Percentiles rank a stretch among this genome's conserved stretches.
Evolutionary conservation across 2,888 invertebrate species (phyloP).

Genomic region (Spodoptera littoralis): DNA sequence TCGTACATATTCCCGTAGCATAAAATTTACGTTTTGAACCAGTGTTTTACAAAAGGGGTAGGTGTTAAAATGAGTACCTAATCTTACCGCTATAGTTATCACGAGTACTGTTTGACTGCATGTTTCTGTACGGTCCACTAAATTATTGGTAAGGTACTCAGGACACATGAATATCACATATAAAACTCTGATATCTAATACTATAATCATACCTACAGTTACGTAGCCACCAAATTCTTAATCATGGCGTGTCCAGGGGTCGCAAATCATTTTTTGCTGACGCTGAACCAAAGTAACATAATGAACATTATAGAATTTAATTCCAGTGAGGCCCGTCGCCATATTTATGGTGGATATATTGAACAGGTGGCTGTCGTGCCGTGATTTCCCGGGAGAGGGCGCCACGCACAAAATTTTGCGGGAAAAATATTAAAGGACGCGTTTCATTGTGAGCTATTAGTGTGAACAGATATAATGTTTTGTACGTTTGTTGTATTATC

Average conservation of each 20-base stretch:
- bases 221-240: neutral
- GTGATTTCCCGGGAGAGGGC: slow-evolving; percentile 68
- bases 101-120: too few species aligned
- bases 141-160: too few species aligned
- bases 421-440: slow-evolving; percentile 28
- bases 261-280: slow-evolving; percentile 18
- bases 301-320: slow-evolving; percentile 18
- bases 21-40: too few species aligned
- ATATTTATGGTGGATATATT: slow-evolving; percentile 19
- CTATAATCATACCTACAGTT: too few species aligned
- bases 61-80: too few species aligned
- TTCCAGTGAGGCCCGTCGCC: slow-evolving; percentile 17
- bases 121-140: too few species aligned
- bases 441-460: slow-evolving; percentile 22
- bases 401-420: slow-evolving; percentile 45
- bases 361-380: slow-evolving; percentile 59
- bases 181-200: too few species aligned
- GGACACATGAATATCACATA: too few species aligned
- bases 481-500: too few species aligned
- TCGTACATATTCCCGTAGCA: too few species aligned
- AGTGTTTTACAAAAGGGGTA: too few species aligned
- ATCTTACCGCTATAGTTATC: too few species aligned
- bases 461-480: neutral
- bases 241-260: slow-evolving; percentile 21
- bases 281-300: slow-evolving; percentile 10